These are phyloP conservation scores for Passer montanus DNA, from an alignment of 2,113 vertebrate genomes.

Conservation along the genomic window DNA sequence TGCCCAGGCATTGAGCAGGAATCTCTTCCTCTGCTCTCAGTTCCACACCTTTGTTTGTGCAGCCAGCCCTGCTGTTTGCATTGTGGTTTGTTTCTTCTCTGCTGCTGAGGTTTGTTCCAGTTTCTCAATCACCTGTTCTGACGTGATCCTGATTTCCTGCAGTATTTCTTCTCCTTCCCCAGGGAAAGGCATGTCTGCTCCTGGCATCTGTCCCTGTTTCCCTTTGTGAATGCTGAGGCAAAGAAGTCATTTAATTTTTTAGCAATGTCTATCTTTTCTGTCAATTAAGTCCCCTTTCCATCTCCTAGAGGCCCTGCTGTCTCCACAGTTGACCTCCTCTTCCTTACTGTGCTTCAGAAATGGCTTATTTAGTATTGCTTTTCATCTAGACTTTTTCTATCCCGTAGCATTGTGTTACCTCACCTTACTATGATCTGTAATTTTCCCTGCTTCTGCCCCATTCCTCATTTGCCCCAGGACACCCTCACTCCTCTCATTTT, in stretches of 20 bases:
- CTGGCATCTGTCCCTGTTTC: slow-evolving; percentile 54
- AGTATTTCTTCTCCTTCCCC: slow-evolving; percentile 56
- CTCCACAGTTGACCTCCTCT: slow-evolving; percentile 49
- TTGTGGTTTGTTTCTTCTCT: slow-evolving; percentile 48
- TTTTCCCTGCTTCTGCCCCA: not conserved
- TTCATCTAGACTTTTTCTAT: not conserved
- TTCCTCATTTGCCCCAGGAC: not conserved
- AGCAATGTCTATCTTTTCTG: slow-evolving; percentile 65
- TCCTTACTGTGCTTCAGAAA: slow-evolving; percentile 22
- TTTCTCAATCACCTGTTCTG: slow-evolving; percentile 59
- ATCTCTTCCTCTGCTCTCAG: not conserved
- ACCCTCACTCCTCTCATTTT: not conserved
- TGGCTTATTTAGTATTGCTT: not conserved
- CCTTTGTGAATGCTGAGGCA: slow-evolving; percentile 59
- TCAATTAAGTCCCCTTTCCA: slow-evolving; percentile 47
- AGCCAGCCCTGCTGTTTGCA: slow-evolving; percentile 39
- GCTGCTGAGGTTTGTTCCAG: slow-evolving; percentile 61
- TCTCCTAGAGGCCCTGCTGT: slow-evolving; percentile 55
- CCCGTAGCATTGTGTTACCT: not conserved
- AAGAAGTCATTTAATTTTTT: slow-evolving; percentile 69
- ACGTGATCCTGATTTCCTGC: slow-evolving; percentile 65
- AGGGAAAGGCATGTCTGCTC: slow-evolving; percentile 66
- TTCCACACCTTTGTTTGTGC: slow-evolving; percentile 46
- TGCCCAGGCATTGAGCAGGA: not conserved
- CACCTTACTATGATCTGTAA: not conserved